Conservation (phyloP, 2,113 vertebrate species). For the Otolemur garnettii region DNA sequence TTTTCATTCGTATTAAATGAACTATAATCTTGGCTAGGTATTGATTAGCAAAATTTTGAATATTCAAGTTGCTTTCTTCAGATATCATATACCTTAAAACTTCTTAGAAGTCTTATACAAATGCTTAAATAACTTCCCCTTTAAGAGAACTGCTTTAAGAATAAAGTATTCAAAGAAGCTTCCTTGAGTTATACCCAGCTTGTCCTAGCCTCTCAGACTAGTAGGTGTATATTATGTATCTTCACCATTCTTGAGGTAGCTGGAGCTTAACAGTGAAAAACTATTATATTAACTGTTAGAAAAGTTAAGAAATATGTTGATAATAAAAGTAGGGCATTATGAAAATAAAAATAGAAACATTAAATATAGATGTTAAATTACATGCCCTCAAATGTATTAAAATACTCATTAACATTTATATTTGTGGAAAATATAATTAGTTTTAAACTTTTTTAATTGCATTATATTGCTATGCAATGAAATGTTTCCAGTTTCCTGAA, state of each 20-base stretch:
- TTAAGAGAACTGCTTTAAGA: background rate
- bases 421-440: background rate
- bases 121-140: background rate
- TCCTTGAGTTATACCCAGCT: background rate
- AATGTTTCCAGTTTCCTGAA: conserved; percentile 35
- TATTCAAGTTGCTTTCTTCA: background rate
- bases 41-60: background rate
- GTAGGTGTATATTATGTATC: background rate
- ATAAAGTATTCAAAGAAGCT: background rate
- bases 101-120: background rate
- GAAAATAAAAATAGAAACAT: background rate
- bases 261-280: background rate
- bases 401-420: background rate
- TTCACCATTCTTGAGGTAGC: background rate
- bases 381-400: background rate
- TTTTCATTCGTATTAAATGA: conserved; percentile 23
- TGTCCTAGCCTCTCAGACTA: background rate
- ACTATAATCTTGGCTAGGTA: background rate
- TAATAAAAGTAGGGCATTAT: background rate
- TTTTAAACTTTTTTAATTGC: conserved; percentile 18
- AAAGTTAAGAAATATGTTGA: conserved; percentile 1
- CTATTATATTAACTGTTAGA: background rate
- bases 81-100: background rate
- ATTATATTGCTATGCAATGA: background rate
- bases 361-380: conserved; percentile 28